These are phyloP conservation scores for Steinernema hermaphroditum DNA, from an alignment of 2,888 invertebrate species.

Conservation along the genomic window DNA sequence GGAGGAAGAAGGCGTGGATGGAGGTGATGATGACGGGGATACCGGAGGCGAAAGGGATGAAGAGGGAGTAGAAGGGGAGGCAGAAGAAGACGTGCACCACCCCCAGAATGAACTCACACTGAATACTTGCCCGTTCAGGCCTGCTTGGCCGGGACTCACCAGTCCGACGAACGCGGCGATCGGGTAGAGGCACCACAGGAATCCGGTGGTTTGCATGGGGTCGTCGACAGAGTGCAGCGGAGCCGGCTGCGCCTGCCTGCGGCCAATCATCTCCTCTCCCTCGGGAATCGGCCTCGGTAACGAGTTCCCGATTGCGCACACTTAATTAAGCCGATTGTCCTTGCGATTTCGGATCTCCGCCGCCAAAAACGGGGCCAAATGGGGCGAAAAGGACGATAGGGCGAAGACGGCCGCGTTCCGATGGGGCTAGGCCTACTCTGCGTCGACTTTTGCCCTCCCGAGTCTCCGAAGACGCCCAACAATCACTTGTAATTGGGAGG, in stretches of 20 bases:
- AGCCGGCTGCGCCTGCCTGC: not conserved
- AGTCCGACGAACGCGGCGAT: conserved; percentile 56
- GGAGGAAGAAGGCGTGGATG: conserved; percentile 56
- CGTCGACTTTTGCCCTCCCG: not conserved
- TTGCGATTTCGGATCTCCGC: not conserved
- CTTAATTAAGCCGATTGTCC: conserved; percentile 16
- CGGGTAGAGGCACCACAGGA: conserved; percentile 60
- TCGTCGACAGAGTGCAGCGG: not conserved
- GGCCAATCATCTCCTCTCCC: not conserved
- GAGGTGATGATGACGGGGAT: conserved; percentile 54
- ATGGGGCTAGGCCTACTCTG: not conserved
- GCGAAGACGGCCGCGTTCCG: not conserved
- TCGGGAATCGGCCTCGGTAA: not conserved
- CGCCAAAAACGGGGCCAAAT: not conserved
- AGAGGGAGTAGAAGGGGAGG: conserved; percentile 56
- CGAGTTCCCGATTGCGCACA: not conserved
- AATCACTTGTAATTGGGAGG: conserved; percentile 7
- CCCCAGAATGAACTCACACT: conserved; percentile 54
- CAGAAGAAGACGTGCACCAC: conserved; percentile 57
- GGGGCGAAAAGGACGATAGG: not conserved
- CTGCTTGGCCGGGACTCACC: conserved; percentile 41
- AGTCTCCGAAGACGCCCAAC: not conserved
- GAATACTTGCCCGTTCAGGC: not conserved
- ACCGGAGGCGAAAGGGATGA: conserved; percentile 55
- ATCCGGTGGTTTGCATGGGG: conserved; percentile 49